A percentile compares a stretch with the other conserved stretches of the same genome.
These are phyloP conservation scores for Tyrannus savana DNA, from an alignment of 2,113 vertebrate genomes.

Conservation along the genomic window DNA sequence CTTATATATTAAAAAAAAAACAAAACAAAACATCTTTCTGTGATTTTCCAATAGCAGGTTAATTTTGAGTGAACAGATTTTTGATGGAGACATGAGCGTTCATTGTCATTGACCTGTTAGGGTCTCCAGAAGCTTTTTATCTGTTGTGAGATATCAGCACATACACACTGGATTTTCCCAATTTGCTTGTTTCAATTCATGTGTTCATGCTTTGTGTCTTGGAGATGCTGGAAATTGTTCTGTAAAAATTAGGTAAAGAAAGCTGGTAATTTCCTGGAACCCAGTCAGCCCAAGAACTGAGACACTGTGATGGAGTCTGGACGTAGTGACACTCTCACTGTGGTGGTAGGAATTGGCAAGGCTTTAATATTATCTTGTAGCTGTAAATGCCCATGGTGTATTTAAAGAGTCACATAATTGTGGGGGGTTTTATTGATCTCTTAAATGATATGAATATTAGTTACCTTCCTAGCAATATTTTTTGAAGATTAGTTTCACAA, in stretches of 20 bases:
- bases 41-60: neutral
- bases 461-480: neutral
- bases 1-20: neutral
- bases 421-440: neutral
- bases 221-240: neutral
- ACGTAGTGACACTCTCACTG: fast-evolving
- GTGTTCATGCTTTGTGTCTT: neutral
- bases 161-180: neutral
- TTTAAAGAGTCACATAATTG: neutral
- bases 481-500: neutral
- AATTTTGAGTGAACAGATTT: neutral
- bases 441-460: neutral
- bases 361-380: neutral
- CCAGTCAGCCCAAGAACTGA: neutral
- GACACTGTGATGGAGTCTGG: neutral
- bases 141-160: neutral
- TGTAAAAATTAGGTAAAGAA: neutral
- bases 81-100: neutral
- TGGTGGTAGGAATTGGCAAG: neutral
- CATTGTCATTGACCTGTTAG: neutral
- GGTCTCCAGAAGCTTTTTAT: neutral
- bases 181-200: neutral
- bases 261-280: neutral
- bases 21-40: neutral
- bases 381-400: neutral